These are phyloP conservation scores for Drosophila phalerata DNA, from an alignment of 2,888 invertebrate genomes.

Conservation along the genomic window DNA sequence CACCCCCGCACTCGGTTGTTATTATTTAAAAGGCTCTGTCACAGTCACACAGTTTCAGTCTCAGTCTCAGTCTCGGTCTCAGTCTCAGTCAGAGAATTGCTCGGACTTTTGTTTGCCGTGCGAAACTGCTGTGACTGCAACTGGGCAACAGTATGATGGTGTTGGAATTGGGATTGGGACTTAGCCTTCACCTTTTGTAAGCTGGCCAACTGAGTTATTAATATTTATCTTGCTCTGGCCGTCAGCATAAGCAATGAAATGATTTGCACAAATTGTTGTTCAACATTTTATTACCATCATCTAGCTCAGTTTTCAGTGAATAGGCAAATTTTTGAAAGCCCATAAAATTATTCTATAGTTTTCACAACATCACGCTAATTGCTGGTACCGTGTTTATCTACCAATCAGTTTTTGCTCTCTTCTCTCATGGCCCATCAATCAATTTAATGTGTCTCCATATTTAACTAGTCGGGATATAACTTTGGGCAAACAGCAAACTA, in stretches of 20 bases:
- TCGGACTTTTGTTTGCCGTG: slow-evolving; percentile 55
- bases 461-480: slow-evolving; percentile 9
- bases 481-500: slow-evolving; percentile 6
- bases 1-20: slow-evolving; percentile 32
- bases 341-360: slow-evolving; percentile 20
- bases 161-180: slow-evolving; percentile 28
- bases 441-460: slow-evolving; percentile 42
- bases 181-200: slow-evolving; percentile 78
- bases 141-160: neutral
- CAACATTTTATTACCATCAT: slow-evolving; percentile 71
- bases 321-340: slow-evolving; percentile 22
- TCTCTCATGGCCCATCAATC: slow-evolving; percentile 37
- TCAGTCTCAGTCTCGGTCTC: slow-evolving; percentile 16
- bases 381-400: slow-evolving; percentile 5
- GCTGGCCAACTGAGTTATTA: slow-evolving; percentile 72
- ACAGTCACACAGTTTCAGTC: slow-evolving; percentile 28
- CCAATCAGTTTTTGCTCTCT: slow-evolving; percentile 17
- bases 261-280: slow-evolving; percentile 80
- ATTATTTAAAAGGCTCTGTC: slow-evolving; percentile 69
- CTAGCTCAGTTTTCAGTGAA: slow-evolving; percentile 32
- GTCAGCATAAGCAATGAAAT: slow-evolving; percentile 68
- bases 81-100: slow-evolving; percentile 16
- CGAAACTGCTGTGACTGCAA: slow-evolving; percentile 58
- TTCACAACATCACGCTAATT: slow-evolving; percentile 19
- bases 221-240: slow-evolving; percentile 74